Conservation (phyloP, 2,797 vertebrate species). For the Manis javanica region DNA sequence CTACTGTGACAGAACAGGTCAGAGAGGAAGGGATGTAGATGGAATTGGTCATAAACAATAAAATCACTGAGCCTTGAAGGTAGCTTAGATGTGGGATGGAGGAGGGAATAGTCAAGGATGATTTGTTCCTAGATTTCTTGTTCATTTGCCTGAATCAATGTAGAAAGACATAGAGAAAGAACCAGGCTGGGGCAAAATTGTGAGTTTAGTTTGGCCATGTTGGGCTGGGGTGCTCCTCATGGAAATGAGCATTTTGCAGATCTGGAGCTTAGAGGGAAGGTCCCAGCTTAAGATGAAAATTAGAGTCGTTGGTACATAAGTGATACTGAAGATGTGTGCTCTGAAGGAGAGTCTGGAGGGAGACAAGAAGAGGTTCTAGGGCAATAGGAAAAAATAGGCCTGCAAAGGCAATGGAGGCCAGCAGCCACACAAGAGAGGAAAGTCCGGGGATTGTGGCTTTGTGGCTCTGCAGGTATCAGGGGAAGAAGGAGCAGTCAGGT, state of each 20-base stretch:
- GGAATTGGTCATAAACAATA: background rate
- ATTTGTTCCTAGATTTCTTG: background rate
- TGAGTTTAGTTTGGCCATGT: background rate
- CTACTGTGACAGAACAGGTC: background rate
- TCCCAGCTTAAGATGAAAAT: background rate
- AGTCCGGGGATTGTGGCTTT: background rate
- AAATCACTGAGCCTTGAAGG: background rate
- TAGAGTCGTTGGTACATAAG: background rate
- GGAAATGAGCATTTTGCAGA: background rate
- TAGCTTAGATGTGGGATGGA: no score
- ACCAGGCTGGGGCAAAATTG: background rate
- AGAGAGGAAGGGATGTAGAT: accelerated
- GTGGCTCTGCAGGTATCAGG: background rate
- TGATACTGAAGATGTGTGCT: background rate
- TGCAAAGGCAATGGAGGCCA: accelerated
- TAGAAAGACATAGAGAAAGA: background rate
- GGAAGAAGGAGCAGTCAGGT: background rate
- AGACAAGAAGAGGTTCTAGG: background rate
- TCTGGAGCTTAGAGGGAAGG: background rate
- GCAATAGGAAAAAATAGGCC: background rate
- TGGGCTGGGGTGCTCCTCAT: background rate
- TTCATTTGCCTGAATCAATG: background rate
- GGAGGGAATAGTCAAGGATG: background rate
- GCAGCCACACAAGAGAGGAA: background rate
- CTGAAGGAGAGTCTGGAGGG: background rate